Percentiles rank a stretch among this genome's conserved stretches.
Conservation (phyloP, 2,113 vertebrate species). For the Percopsis transmontana region DNA sequence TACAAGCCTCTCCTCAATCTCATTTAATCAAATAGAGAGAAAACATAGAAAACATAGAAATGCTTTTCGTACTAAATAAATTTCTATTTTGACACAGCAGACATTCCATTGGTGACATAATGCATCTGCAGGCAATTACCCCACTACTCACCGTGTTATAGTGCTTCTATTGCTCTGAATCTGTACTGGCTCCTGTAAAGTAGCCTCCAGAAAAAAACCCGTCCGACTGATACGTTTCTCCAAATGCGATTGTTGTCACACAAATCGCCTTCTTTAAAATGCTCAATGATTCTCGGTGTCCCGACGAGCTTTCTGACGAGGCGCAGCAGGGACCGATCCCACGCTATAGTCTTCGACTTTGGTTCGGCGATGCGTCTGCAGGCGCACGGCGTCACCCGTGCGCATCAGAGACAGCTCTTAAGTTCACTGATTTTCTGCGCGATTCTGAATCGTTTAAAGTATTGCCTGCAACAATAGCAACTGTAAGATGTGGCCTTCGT, state of each 20-base stretch:
- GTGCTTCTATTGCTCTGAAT: constrained; percentile 57
- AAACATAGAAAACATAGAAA: no score
- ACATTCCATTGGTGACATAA: constrained; percentile 20
- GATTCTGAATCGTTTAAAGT: no score
- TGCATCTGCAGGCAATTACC: constrained; percentile 31
- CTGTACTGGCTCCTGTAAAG: constrained; percentile 61
- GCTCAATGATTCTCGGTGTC: constrained; percentile 46
- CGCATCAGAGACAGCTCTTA: constrained; percentile 73
- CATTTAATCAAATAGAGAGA: constrained; percentile 57
- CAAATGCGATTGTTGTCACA: constrained; percentile 61
- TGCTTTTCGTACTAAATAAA: not conserved
- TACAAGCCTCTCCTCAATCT: constrained; percentile 8
- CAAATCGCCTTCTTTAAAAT: constrained; percentile 37
- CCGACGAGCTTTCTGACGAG: constrained; percentile 70
- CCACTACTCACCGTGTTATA: constrained; percentile 71
- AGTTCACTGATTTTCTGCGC: constrained; percentile 21
- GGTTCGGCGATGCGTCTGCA: constrained; percentile 63
- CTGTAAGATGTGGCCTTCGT: no score
- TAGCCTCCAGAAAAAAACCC: constrained; percentile 53
- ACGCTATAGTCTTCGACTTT: constrained; percentile 58
- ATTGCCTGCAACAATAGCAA: no score
- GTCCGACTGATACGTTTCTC: constrained; percentile 54
- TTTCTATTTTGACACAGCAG: not conserved
- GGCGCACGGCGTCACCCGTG: constrained; percentile 74
- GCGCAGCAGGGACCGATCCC: constrained; percentile 74